Percentiles rank a stretch among this genome's conserved stretches.
phyloP scores from a whole-genome alignment of 2,797 vertebrate species.

The Chelonia mydas region DNA sequence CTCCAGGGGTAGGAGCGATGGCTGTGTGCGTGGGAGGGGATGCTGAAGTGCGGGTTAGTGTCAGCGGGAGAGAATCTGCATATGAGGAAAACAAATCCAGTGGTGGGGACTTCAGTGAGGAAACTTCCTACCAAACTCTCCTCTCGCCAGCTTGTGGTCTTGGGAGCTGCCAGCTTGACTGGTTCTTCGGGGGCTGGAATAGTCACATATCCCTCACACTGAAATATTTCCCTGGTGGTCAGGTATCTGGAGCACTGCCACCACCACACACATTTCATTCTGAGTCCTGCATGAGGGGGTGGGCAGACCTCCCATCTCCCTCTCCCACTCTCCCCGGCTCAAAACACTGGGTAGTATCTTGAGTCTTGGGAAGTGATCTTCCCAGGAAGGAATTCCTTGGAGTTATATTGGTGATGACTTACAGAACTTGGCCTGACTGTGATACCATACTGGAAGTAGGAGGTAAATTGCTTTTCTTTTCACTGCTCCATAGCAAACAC shows the following conservation, averaged over 20 bases:
- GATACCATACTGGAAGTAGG: not conserved
- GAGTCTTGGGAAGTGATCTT: not conserved
- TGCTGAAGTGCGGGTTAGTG: no score
- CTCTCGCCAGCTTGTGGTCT: not conserved
- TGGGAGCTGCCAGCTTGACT: conserved; percentile 11
- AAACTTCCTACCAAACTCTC: conserved; percentile 9
- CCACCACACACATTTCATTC: not conserved
- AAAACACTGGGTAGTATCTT: not conserved
- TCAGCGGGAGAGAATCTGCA: not conserved
- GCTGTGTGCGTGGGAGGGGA: not conserved
- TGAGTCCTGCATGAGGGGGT: not conserved
- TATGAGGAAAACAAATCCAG: not conserved
- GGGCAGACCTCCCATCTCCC: not conserved
- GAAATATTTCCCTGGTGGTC: not conserved
- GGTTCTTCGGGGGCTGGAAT: fast-evolving
- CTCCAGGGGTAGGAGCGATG: not conserved
- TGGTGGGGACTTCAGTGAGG: conserved; percentile 5
- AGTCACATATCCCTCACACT: not conserved
- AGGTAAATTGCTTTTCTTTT: not conserved
- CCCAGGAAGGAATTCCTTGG: not conserved
- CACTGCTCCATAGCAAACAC: not conserved
- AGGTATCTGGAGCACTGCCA: not conserved
- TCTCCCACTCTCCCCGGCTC: not conserved
- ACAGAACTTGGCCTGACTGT: not conserved
- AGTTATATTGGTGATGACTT: not conserved